Evolutionary conservation across 2,888 invertebrate species (phyloP), one percentile per base, ranked within the genome.

Genomic region (Nomada flava): DNA sequence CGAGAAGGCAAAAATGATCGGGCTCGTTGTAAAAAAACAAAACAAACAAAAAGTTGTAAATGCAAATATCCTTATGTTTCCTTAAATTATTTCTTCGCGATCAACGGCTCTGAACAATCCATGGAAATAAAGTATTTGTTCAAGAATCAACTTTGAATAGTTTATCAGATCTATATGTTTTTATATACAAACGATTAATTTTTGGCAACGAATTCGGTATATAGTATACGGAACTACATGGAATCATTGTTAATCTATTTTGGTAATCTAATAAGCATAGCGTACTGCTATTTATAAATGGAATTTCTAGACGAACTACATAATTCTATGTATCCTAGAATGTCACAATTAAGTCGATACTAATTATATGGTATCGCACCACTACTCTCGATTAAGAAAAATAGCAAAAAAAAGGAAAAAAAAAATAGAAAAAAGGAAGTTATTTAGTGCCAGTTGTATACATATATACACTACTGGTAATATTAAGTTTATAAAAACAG

Each of bases 181-280:
- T 57, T 77, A 78, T 81, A 29, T 79, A 75, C 70, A 86, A 71
- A 73, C 59, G 18, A 23, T 68, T 65, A 76, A 71, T 55, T 78
- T 86, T 84, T 86, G 68, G 71, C 82, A 80, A 78, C 74, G 77
- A 67, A 78, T 64, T 62, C 36, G 70, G 69, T 57, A 86, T 72
- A 72, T 9, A 26, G 55, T 47, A 57, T 47, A 64, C 13, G 44
- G 55, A 72, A 82, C 72, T 65, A 72, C 65, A 73, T n/a, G 23
- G 29, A 74, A 79, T 76, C 15, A 59, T 67, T 26, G 52, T 76
- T 69, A 67, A 29, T 67, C 55, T 79, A 69, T 55, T 73, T 65
- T 50, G 63, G 53, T 70, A 76, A 86, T 42, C 65, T 60, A 62
- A 62, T 72, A 42, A 64, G 47, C 62, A 55, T 55, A 76, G 68